A percentile compares a stretch with the other conserved stretches of the same genome.
Conservation (phyloP, 2,797 vertebrate species). For the Rhinogobio ventralis region DNA sequence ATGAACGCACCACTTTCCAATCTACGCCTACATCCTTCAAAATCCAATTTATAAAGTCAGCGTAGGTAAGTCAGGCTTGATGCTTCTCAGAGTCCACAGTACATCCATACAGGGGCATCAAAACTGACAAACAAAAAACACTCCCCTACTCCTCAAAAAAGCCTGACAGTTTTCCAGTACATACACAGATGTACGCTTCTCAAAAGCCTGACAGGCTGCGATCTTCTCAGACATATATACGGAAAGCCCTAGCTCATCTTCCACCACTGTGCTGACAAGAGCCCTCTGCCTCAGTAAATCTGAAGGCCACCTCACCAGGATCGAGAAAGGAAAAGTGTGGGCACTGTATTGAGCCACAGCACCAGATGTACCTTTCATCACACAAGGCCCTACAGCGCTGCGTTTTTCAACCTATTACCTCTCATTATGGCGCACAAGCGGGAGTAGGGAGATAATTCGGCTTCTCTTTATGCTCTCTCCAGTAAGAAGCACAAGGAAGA, state of each 20-base stretch:
- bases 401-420: constrained; percentile 51
- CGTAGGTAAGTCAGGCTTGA: constrained; percentile 28
- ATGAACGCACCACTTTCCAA: constrained; percentile 31
- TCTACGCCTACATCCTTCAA: constrained; percentile 41
- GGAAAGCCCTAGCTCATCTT: constrained; percentile 56
- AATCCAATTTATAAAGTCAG: constrained; percentile 40
- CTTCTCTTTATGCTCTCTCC: constrained; percentile 14
- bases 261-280: constrained; percentile 57
- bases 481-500: neutral
- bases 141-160: constrained; percentile 10
- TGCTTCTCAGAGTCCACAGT: constrained; percentile 34
- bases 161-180: constrained; percentile 51
- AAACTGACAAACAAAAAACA: constrained; percentile 46
- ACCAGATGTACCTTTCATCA: constrained; percentile 43
- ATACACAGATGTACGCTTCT: constrained; percentile 28
- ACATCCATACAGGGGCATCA: constrained; percentile 39
- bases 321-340: constrained; percentile 8
- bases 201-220: constrained; percentile 44
- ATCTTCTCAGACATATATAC: constrained; percentile 58
- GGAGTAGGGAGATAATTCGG: constrained; percentile 45
- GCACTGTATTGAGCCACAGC: constrained; percentile 42
- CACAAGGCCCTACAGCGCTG: constrained; percentile 42
- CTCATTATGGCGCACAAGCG: constrained; percentile 30
- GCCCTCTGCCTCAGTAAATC: constrained; percentile 36
- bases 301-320: constrained; percentile 25